Percentiles rank a stretch among this genome's conserved stretches.
Conservation (phyloP, 2,113 vertebrate genomes). For the Litocranius walleri region DNA sequence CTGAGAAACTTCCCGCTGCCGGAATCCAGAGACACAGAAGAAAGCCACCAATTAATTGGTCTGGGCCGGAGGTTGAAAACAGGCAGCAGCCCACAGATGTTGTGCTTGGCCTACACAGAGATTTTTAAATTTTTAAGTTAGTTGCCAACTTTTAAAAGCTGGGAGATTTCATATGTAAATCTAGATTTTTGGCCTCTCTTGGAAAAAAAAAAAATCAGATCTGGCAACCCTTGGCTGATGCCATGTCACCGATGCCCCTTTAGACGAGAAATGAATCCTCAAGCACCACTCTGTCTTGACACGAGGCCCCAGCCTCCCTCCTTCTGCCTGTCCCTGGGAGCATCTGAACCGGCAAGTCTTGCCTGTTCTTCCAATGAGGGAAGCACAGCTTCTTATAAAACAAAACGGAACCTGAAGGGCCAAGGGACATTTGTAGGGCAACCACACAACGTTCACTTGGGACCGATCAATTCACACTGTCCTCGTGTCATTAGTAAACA, state of each 20-base stretch:
- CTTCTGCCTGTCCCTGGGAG: background rate
- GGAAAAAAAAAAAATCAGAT: background rate
- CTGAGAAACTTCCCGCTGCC: conserved; percentile 7
- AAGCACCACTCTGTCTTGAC: background rate
- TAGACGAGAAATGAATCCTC: background rate
- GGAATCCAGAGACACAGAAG: conserved; percentile 39
- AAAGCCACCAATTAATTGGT: conserved; percentile 49
- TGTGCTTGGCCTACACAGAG: conserved; percentile 35
- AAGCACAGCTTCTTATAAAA: background rate
- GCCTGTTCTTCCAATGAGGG: background rate
- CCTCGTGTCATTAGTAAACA: background rate
- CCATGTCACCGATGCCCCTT: background rate
- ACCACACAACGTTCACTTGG: fast-evolving
- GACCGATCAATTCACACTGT: background rate
- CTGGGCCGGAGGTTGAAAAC: conserved; percentile 47
- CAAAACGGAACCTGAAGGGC: background rate
- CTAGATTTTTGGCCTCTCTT: background rate
- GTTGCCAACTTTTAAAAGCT: conserved; percentile 45
- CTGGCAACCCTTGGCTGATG: background rate
- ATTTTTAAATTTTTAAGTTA: conserved; percentile 22
- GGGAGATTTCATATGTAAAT: conserved; percentile 30
- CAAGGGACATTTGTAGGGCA: background rate
- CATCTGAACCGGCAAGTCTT: too few relatives aligned
- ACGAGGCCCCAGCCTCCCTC: background rate
- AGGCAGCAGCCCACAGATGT: conserved; percentile 53